A percentile compares a stretch with the other conserved stretches of the same genome.
These are phyloP conservation scores for Montifringilla adamsi DNA, from an alignment of 2,113 vertebrate species.

Conservation along the genomic window DNA sequence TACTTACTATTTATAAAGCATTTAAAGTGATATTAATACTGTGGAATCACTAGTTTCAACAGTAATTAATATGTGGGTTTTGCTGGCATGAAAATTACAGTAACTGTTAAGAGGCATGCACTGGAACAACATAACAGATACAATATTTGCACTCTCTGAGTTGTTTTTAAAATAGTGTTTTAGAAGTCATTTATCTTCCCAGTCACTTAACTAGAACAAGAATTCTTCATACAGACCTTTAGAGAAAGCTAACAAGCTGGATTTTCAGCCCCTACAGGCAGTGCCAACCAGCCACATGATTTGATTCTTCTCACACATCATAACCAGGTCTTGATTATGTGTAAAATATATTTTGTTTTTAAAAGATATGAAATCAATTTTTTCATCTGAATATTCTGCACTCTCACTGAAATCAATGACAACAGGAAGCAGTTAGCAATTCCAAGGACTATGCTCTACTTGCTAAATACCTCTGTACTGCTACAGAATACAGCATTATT, in stretches of 20 bases:
- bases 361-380: slow-evolving; percentile 8
- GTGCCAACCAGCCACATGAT: background rate
- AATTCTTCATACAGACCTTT: background rate
- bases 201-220: slow-evolving; percentile 3
- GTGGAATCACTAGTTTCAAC: background rate
- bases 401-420: background rate
- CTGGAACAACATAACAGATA: background rate
- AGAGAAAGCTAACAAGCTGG: background rate
- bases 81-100: background rate
- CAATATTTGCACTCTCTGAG: slow-evolving; percentile 6
- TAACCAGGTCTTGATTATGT: background rate
- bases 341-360: background rate
- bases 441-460: background rate
- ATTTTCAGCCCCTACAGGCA: slow-evolving; percentile 6
- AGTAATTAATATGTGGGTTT: background rate
- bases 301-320: slow-evolving; percentile 1
- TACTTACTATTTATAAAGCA: background rate
- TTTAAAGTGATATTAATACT: background rate
- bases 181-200: slow-evolving; percentile 18
- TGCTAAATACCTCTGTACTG: background rate
- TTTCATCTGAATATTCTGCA: background rate
- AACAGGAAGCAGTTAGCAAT: background rate
- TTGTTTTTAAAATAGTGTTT: slow-evolving; percentile 32
- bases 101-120: background rate
- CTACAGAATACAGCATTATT: background rate